Evolutionary conservation across 2,797 vertebrate genomes (phyloP).

Genomic region (Gallirallus australis): DNA sequence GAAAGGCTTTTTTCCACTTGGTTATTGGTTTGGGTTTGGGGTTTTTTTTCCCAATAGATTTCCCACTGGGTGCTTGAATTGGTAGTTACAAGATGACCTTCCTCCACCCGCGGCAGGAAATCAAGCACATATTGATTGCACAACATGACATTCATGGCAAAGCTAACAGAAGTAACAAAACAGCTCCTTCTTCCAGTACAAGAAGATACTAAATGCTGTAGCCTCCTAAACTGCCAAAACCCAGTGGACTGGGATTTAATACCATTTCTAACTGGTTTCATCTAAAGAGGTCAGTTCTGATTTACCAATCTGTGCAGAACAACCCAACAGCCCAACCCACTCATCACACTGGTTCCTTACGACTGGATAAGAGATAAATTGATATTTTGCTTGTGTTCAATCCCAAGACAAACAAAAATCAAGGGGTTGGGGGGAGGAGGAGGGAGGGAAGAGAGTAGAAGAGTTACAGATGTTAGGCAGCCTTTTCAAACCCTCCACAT

Average conservation of each 20-base stretch:
- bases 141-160: neutral
- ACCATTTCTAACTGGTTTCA: neutral
- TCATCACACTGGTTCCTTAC: neutral
- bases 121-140: conserved; percentile 1
- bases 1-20: neutral
- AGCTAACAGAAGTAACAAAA: conserved; percentile 12
- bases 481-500: neutral
- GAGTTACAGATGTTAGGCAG: neutral
- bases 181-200: neutral
- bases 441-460: neutral
- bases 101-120: neutral
- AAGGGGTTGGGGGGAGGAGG: neutral
- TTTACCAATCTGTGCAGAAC: neutral
- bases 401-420: neutral
- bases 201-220: neutral
- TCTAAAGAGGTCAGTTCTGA: neutral
- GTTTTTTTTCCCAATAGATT: neutral
- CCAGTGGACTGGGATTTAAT: neutral
- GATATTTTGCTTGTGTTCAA: neutral
- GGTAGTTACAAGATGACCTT: neutral
- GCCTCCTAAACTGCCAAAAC: neutral
- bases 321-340: neutral
- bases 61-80: neutral
- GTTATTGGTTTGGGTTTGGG: neutral
- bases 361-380: neutral